phyloP scores from a whole-genome alignment of 2,888 invertebrate genomes.

The Troides aeacus region DNA sequence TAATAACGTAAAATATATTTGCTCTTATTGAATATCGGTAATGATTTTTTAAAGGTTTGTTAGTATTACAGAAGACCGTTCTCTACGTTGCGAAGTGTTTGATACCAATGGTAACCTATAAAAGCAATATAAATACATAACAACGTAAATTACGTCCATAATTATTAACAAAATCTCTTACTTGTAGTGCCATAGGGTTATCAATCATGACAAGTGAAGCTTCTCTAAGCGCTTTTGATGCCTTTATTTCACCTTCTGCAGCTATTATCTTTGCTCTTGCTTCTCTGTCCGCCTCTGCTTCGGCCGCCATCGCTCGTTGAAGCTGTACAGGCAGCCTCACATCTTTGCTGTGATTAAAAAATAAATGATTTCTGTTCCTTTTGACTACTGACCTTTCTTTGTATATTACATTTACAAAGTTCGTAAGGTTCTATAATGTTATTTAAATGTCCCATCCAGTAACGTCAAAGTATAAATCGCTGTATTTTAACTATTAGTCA shows the following conservation, averaged over 20 bases:
- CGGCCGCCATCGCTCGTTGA: slow-evolving; percentile 85
- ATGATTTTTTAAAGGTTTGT: no score
- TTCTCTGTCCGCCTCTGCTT: slow-evolving; percentile 84
- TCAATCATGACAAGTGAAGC: slow-evolving; percentile 92
- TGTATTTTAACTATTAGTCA: no score
- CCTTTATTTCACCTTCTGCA: slow-evolving; percentile 91
- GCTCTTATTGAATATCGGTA: no score
- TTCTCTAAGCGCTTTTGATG: slow-evolving; percentile 90
- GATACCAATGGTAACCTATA: no score
- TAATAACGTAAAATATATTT: no score
- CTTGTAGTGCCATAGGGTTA: slow-evolving; percentile 86
- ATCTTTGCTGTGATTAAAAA: slow-evolving; percentile 60
- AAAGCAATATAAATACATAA: no score
- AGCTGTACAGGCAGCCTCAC: slow-evolving; percentile 79
- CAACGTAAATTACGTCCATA: neutral
- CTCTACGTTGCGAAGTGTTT: no score
- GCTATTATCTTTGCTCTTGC: slow-evolving; percentile 86
- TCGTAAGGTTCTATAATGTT: neutral
- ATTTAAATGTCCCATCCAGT: neutral
- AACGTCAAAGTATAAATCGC: no score
- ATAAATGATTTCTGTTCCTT: neutral
- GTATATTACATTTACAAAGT: no score
- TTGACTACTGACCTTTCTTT: no score
- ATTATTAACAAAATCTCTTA: slow-evolving; percentile 36
- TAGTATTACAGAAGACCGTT: no score